These are phyloP conservation scores for Potorous gilbertii DNA, from an alignment of 2,797 vertebrate species.

Conservation along the genomic window DNA sequence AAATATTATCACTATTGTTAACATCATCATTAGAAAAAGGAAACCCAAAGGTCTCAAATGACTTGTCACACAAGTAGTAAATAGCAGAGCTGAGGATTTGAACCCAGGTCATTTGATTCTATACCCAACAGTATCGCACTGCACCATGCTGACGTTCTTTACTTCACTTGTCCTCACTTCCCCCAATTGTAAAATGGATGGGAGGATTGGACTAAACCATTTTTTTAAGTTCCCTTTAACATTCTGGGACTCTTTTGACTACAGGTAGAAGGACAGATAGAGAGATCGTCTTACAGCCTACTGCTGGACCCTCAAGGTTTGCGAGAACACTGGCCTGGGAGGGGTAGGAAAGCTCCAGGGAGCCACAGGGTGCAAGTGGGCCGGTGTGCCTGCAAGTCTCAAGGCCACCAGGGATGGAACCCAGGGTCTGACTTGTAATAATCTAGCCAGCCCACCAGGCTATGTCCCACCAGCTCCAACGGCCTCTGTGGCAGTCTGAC, in stretches of 20 bases:
- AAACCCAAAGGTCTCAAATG: not conserved
- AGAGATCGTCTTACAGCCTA: slow-evolving; percentile 41
- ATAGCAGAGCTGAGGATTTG: not conserved
- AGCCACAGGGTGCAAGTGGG: not conserved
- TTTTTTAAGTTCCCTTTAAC: not conserved
- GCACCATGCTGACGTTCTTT: not conserved
- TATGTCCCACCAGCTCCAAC: not conserved
- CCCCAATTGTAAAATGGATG: not conserved
- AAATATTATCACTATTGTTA: not conserved
- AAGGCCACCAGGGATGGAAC: not conserved
- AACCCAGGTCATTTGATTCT: slow-evolving; percentile 1
- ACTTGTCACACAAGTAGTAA: not conserved
- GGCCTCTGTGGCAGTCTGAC: not conserved
- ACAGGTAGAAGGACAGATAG: slow-evolving; percentile 57
- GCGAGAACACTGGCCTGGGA: not conserved
- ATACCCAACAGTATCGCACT: not conserved
- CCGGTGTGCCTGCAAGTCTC: not conserved
- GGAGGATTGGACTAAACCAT: not conserved
- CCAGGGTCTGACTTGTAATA: not conserved
- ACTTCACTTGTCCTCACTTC: not conserved
- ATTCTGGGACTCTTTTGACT: not conserved
- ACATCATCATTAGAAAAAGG: not conserved
- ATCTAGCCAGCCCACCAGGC: not conserved
- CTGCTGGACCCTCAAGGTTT: slow-evolving; percentile 70
- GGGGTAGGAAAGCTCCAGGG: not conserved